Evolutionary conservation across 1,140 invertebrate species (phyloP), one percentile per base, ranked within the genome.

Genomic region (Dreissena polymorpha): DNA sequence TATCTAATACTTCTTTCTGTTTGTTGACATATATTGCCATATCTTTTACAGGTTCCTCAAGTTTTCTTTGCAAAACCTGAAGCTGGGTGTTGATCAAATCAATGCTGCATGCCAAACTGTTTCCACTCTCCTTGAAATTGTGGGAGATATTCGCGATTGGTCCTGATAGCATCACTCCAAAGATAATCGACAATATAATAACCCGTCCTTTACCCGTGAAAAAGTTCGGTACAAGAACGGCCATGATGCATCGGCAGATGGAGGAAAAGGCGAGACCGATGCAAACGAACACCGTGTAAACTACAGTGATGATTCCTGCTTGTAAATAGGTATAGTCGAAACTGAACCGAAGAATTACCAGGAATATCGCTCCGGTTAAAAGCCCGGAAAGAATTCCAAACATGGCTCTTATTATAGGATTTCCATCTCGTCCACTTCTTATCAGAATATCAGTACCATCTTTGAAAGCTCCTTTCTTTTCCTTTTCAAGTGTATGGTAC

Each of bases 171-270:
- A 83, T 64, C 16, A 74, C 21, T 10, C 69, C 70, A 57, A 83
- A 75, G 14, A 74, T 83, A 16, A 83, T 73, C 8, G 80, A 83
- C 25, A 83, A 14, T 10, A 83, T 16, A 0, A 83, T 23, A 1
- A 49, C 72, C 27, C 80, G 29, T 3, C 80, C 71, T 50, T 75
- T 74, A 21, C 72, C 70, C 13, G 80, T 83, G n/a, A 55, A 75
- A 27, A 83, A 83, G 53, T 83, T 83, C n/a, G 80, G 80, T 27
- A 83, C 21, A 0, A 83, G 71, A 0, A 83, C 25, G 10, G 80
- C 80, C 51, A 75, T 70, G 51, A 83, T 27, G 39, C 80, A 83
- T 55, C 80, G 57, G 25, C 63, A 83, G 16, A 39, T 1, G 7
- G 72, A 50, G 0, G 25, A 83, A 0, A 83, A 57, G 2, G 72